Evolutionary conservation across 2,888 invertebrate genomes (phyloP).

Genomic region (Cephus runcator): DNA sequence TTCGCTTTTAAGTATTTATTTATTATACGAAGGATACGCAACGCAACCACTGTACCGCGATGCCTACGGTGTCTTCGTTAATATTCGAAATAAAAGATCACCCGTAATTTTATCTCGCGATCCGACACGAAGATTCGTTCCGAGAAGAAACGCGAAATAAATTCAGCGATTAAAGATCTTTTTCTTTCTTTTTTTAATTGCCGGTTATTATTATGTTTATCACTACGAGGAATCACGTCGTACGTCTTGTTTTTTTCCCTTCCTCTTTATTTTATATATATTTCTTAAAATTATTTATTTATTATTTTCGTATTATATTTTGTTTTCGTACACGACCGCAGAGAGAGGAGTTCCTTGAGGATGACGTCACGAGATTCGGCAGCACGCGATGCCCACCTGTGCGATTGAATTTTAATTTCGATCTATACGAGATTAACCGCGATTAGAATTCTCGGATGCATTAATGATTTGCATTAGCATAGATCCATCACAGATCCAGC

Average conservation of each 20-base stretch:
- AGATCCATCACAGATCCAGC: constrained; percentile 55
- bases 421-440: constrained; percentile 36
- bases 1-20: not conserved
- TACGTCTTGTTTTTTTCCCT: not conserved
- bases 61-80: not conserved
- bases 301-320: not conserved
- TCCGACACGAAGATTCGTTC: not conserved
- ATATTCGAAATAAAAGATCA: not conserved
- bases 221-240: not conserved
- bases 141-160: not conserved
- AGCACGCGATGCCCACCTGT: constrained; percentile 57
- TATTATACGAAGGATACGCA: not conserved
- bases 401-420: constrained; percentile 53
- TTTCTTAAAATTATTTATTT: not conserved
- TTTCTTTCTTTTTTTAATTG: not conserved
- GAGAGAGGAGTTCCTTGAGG: not conserved
- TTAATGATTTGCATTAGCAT: constrained; percentile 61
- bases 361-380: constrained; percentile 38
- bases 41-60: not conserved
- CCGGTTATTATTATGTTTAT: not conserved
- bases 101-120: not conserved
- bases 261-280: not conserved
- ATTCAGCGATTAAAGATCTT: not conserved
- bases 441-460: constrained; percentile 53
- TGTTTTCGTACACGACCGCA: not conserved